Evolutionary conservation across 2,113 vertebrate species (phyloP).

Genomic region (Eidolon helvum): DNA sequence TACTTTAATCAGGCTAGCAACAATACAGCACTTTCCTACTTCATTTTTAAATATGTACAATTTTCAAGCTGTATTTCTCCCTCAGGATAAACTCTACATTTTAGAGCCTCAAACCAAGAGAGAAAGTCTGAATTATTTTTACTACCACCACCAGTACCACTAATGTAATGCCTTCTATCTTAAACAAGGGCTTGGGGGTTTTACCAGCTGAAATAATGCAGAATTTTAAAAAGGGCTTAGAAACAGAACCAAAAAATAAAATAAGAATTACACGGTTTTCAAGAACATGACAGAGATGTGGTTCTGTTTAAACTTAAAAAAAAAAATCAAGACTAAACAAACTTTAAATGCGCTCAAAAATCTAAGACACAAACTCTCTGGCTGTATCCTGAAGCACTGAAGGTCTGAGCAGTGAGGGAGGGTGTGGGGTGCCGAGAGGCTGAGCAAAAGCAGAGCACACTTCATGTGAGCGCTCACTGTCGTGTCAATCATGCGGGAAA

Average conservation of each 20-base stretch:
- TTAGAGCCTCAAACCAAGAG: neutral
- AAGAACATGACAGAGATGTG: conserved; percentile 20
- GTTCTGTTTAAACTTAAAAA: neutral
- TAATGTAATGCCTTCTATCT: neutral
- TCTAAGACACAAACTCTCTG: neutral
- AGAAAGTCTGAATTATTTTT: neutral
- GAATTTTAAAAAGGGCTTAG: neutral
- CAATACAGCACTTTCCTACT: neutral
- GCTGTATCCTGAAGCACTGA: neutral
- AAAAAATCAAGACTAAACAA: neutral
- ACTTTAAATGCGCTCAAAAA: neutral
- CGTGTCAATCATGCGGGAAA: neutral
- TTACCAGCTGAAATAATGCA: neutral
- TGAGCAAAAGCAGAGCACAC: neutral
- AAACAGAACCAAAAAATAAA: neutral
- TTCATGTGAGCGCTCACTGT: rapidly evolving
- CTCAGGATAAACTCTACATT: neutral
- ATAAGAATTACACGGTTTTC: neutral
- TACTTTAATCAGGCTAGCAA: neutral
- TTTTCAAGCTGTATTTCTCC: neutral
- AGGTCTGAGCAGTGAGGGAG: neutral
- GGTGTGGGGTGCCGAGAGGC: neutral
- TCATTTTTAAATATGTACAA: neutral
- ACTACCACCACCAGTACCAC: rapidly evolving
- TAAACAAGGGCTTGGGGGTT: neutral